These are phyloP conservation scores for Prionailurus bengalensis DNA, from an alignment of 2,113 vertebrate genomes.

Conservation along the genomic window DNA sequence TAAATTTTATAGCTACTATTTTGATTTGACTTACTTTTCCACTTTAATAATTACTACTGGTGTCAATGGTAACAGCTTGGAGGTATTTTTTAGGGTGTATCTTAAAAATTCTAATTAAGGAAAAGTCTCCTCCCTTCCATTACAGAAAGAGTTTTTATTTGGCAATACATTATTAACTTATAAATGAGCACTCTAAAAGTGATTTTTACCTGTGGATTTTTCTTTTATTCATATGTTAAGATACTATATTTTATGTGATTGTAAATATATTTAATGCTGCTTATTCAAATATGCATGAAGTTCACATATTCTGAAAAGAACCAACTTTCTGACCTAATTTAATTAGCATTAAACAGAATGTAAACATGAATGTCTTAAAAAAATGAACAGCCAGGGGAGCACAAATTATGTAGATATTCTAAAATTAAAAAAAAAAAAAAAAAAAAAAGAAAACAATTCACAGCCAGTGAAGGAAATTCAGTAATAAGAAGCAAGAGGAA, in stretches of 20 bases:
- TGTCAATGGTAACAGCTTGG: neutral
- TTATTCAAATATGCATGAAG: neutral
- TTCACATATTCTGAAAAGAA: conserved; percentile 54
- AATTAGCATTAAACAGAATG: conserved; percentile 59
- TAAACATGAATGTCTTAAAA: conserved; percentile 64
- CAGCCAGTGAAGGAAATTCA: conserved; percentile 26
- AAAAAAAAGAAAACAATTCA: neutral
- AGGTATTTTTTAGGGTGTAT: neutral
- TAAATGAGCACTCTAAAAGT: conserved; percentile 27
- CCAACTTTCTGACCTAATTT: conserved; percentile 55
- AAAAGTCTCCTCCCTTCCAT: neutral
- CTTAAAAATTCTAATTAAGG: neutral
- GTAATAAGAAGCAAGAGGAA: conserved; percentile 35
- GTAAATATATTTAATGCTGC: conserved; percentile 15
- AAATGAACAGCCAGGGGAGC: neutral
- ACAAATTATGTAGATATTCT: conserved; percentile 37
- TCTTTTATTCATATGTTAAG: neutral
- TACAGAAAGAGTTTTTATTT: conserved; percentile 40
- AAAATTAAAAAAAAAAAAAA: conserved; percentile 26
- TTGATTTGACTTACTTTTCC: neutral
- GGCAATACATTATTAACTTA: neutral
- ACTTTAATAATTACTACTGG: conserved; percentile 23
- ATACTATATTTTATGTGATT: neutral
- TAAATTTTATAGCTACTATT: conserved; percentile 23
- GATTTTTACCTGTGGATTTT: neutral